A percentile compares a stretch with the other conserved stretches of the same genome.
Evolutionary conservation across 1,140 invertebrate genomes (phyloP).

Genomic region (Cydia pomonella): DNA sequence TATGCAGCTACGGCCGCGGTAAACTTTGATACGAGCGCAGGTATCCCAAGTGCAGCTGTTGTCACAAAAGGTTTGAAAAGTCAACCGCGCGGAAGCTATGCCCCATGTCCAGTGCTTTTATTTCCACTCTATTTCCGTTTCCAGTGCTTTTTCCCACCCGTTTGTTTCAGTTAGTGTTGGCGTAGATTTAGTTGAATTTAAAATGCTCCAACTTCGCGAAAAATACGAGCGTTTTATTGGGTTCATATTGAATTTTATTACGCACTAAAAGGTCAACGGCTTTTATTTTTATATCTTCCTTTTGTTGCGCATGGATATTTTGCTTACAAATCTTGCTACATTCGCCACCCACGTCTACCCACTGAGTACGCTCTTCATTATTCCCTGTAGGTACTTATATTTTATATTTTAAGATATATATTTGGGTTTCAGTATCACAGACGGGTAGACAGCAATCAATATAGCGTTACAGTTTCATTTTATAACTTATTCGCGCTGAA

Average conservation of each 20-base stretch:
- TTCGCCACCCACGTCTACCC: background rate
- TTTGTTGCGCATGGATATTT: background rate
- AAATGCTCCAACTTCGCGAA: constrained; percentile 18
- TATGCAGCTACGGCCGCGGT: background rate
- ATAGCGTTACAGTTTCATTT: no score
- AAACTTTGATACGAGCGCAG: background rate
- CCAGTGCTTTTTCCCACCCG: background rate
- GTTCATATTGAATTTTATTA: constrained; percentile 12
- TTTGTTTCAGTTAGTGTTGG: constrained; percentile 25
- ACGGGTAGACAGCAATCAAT: no score
- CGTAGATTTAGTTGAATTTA: constrained; percentile 19
- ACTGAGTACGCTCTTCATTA: background rate
- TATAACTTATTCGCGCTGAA: no score
- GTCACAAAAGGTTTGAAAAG: constrained; percentile 14
- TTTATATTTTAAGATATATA: no score
- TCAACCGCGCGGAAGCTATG: background rate
- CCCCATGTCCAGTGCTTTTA: background rate
- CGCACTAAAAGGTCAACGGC: background rate
- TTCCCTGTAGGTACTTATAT: background rate
- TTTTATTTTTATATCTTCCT: background rate
- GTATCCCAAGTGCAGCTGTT: background rate
- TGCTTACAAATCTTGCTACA: background rate
- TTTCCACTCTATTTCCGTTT: constrained; percentile 1
- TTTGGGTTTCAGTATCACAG: no score
- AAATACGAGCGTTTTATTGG: constrained; percentile 21